Evolutionary conservation across 2,797 vertebrate species (phyloP).

Genomic region (Petrocephalus sullivani): DNA sequence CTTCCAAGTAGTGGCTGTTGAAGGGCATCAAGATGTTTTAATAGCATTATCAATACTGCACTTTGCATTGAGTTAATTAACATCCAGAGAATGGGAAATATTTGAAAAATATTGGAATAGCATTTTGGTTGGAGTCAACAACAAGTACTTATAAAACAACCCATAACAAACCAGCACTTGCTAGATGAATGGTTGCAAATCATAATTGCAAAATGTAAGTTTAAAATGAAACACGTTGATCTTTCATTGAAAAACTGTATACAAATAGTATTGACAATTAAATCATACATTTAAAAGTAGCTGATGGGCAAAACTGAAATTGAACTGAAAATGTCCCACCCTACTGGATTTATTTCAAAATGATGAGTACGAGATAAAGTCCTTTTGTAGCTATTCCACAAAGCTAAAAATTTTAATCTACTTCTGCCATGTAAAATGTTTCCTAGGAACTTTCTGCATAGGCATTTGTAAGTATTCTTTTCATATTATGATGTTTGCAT

Average conservation of each 20-base stretch:
- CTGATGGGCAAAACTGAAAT: not conserved
- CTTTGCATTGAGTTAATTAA: not conserved
- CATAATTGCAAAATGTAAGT: not conserved
- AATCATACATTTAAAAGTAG: not conserved
- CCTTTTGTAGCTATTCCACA: not conserved
- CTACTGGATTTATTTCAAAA: not conserved
- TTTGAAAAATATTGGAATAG: not conserved
- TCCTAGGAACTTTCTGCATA: not conserved
- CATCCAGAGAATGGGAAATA: not conserved
- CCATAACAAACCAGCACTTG: not conserved
- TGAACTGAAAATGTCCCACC: not conserved
- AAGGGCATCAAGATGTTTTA: not conserved
- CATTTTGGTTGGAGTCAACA: not conserved
- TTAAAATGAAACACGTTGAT: not conserved
- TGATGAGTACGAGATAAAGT: not conserved
- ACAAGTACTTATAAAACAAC: not conserved
- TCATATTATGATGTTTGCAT: not conserved
- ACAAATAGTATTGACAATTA: not conserved
- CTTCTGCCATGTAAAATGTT: not conserved
- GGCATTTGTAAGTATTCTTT: not conserved
- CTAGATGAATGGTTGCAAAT: not conserved
- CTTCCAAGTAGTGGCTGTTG: not conserved
- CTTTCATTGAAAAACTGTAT: not conserved
- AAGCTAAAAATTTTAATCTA: not conserved
- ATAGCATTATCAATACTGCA: constrained; percentile 9